Evolutionary conservation across 1,140 invertebrate genomes (phyloP).

Genomic region (Aphaenogaster rudis): DNA sequence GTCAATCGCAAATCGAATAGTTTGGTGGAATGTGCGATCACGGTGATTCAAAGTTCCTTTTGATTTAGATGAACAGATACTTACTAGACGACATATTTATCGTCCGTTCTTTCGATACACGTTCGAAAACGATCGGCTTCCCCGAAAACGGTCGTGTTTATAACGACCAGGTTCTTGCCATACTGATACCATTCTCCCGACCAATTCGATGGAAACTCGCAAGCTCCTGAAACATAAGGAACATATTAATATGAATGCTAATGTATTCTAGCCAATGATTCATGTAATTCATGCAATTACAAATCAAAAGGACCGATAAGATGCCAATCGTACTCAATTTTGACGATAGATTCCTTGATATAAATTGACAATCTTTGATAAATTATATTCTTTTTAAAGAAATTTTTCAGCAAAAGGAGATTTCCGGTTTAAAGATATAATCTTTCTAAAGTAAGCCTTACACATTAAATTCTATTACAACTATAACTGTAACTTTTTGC

Average conservation of each 20-base stretch:
- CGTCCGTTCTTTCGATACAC: slow-evolving; percentile 83
- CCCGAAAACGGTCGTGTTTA: slow-evolving; percentile 85
- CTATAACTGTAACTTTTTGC: no score
- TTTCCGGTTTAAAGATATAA: neutral
- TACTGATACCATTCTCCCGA: slow-evolving; percentile 87
- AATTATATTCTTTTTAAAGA: slow-evolving; percentile 8
- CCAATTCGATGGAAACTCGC: slow-evolving; percentile 87
- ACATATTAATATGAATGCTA: neutral
- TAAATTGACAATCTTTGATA: neutral
- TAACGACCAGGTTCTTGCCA: slow-evolving; percentile 82
- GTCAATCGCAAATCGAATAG: neutral
- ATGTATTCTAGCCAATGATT: neutral
- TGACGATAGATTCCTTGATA: neutral
- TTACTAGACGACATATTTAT: slow-evolving; percentile 87
- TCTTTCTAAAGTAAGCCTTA: neutral
- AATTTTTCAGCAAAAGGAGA: neutral
- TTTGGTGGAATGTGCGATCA: neutral
- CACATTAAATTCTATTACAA: neutral
- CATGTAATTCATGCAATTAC: neutral
- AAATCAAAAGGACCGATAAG: neutral
- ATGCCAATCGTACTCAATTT: neutral
- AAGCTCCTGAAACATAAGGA: slow-evolving; percentile 80
- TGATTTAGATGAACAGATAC: slow-evolving; percentile 56
- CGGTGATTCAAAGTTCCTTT: neutral
- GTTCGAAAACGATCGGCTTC: slow-evolving; percentile 78